phyloP scores from a whole-genome alignment of 2,888 invertebrate species.

The Melipona beecheii region DNA sequence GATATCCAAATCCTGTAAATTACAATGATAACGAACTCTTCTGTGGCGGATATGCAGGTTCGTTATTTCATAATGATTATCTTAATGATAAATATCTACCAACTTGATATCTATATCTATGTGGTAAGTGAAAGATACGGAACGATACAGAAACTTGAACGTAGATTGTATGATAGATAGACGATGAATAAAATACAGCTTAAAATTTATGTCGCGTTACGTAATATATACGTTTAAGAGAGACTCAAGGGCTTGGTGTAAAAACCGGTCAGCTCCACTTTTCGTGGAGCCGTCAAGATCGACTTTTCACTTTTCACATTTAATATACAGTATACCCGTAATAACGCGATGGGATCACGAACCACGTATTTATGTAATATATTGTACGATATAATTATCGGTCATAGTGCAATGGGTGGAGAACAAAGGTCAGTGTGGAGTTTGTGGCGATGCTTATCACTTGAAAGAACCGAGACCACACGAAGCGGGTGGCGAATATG shows the following conservation, averaged over 20 bases:
- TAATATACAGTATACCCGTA: not conserved
- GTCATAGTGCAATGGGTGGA: constrained; percentile 92
- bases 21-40: constrained; percentile 97
- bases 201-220: not conserved
- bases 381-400: not conserved
- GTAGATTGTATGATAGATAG: not conserved
- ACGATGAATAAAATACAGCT: not conserved
- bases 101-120: not conserved
- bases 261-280: too few species aligned
- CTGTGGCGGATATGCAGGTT: constrained; percentile 95
- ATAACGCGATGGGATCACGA: not conserved
- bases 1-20: constrained; percentile 96
- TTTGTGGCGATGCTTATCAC: constrained; percentile 95
- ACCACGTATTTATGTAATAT: not conserved
- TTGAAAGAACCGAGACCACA: constrained; percentile 91
- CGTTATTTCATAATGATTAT: constrained; percentile 52
- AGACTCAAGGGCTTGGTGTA: not conserved
- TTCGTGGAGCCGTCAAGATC: not conserved
- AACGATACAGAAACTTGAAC: not conserved
- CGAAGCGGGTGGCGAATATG: constrained; percentile 94
- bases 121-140: not conserved
- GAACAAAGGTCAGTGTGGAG: constrained; percentile 93
- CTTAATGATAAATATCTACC: not conserved
- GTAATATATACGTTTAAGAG: not conserved
- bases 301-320: not conserved